Conservation (phyloP, 2,797 vertebrate species). For the Anguilla megastoma region DNA sequence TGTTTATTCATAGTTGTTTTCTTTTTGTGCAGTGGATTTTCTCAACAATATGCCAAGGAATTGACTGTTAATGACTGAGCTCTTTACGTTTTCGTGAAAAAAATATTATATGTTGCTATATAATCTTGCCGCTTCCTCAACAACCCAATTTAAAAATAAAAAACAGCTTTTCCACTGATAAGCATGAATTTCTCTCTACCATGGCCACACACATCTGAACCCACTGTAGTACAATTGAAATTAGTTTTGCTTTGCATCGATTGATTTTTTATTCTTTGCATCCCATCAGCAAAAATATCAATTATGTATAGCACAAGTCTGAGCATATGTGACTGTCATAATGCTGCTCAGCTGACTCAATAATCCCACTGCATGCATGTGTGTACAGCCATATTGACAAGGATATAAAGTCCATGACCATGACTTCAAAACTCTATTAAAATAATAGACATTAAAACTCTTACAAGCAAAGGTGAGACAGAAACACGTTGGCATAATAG, state of each 20-base stretch:
- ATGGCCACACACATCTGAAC: neutral
- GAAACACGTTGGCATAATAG: neutral
- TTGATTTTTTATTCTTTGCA: neutral
- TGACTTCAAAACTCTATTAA: neutral
- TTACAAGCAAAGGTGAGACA: neutral
- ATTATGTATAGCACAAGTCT: neutral
- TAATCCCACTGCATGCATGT: neutral
- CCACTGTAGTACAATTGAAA: slow-evolving; percentile 19
- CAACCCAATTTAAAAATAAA: slow-evolving; percentile 25
- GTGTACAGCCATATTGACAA: neutral
- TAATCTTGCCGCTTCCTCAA: neutral
- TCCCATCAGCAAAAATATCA: neutral
- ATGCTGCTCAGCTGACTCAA: slow-evolving; percentile 11
- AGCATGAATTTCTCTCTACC: neutral
- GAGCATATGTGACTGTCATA: neutral
- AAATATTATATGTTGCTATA: neutral
- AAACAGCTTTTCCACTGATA: slow-evolving; percentile 7
- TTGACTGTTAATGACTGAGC: neutral
- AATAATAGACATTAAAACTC: neutral
- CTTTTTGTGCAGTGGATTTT: slow-evolving; percentile 14
- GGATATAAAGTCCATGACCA: neutral
- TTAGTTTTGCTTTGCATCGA: slow-evolving; percentile 18
- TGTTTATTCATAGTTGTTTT: neutral
- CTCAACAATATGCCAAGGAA: slow-evolving; percentile 10
- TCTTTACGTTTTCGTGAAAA: neutral